These are phyloP conservation scores for Dromas ardeola DNA, from an alignment of 2,113 vertebrate genomes.

Conservation along the genomic window DNA sequence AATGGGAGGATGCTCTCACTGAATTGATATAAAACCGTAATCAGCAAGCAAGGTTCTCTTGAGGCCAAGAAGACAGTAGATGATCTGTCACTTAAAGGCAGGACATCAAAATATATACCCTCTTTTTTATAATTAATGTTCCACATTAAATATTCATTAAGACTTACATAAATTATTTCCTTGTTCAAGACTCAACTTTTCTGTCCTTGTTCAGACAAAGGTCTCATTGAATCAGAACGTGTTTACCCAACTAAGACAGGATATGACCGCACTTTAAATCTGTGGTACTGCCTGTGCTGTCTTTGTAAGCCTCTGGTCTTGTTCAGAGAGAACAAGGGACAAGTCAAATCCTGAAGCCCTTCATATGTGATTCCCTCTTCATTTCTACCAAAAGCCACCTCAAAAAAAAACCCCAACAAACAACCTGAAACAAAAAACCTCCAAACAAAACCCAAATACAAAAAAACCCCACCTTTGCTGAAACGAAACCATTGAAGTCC, in stretches of 20 bases:
- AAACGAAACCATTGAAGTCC: not conserved
- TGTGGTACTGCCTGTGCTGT: not conserved
- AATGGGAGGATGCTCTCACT: not conserved
- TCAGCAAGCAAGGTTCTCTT: not conserved
- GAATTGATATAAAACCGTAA: not conserved
- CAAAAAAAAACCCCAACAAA: not conserved
- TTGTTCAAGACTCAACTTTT: not conserved
- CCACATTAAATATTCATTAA: slow-evolving; percentile 28
- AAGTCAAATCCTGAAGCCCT: not conserved
- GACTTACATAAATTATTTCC: slow-evolving; percentile 29
- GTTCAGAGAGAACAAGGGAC: not conserved
- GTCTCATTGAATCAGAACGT: not conserved
- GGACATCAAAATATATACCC: not conserved
- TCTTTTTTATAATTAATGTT: not conserved
- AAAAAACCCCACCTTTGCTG: rapidly evolving
- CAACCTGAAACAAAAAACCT: too few species aligned
- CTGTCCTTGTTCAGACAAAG: slow-evolving; percentile 26
- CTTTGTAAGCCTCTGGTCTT: not conserved
- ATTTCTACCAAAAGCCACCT: not conserved
- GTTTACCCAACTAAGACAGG: slow-evolving; percentile 17
- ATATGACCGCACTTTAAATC: not conserved
- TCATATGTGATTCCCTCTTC: not conserved
- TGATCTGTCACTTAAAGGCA: not conserved
- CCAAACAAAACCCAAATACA: not conserved
- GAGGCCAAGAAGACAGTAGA: not conserved